These are phyloP conservation scores for Phyllotreta striolata DNA, from an alignment of 2,888 invertebrate genomes.

Conservation along the genomic window DNA sequence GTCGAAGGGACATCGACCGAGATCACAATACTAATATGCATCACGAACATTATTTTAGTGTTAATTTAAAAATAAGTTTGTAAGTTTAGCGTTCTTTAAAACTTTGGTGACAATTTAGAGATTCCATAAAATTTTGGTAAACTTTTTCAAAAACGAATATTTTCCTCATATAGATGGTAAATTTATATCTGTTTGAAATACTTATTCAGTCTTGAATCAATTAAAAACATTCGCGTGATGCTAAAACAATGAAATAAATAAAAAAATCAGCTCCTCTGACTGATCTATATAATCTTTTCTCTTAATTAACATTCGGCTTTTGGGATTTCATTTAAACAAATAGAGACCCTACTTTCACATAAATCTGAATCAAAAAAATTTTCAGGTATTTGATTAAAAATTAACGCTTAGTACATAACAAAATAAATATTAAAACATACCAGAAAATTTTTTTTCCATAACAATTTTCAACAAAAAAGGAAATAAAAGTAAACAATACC, in stretches of 20 bases:
- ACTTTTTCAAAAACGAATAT: not conserved
- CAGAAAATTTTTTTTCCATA: constrained; percentile 18
- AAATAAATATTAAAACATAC: constrained; percentile 23
- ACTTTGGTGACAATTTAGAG: not conserved
- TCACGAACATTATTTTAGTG: constrained; percentile 46
- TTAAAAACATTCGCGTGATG: constrained; percentile 24
- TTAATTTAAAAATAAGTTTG: constrained; percentile 4
- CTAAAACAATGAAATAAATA: constrained; percentile 17
- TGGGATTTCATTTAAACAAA: constrained; percentile 3
- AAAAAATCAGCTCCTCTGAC: constrained; percentile 15
- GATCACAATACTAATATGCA: constrained; percentile 56
- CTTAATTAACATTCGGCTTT: constrained; percentile 7
- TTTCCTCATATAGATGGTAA: too few species aligned
- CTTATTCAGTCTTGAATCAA: constrained; percentile 21
- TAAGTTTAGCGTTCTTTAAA: not conserved
- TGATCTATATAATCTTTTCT: constrained; percentile 15
- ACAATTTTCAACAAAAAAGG: constrained; percentile 4
- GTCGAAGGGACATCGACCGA: constrained; percentile 52
- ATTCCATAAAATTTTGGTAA: not conserved
- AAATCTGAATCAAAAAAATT: constrained; percentile 18
- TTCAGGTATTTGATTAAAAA: not conserved
- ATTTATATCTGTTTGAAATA: constrained; percentile 6
- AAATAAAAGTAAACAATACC: constrained; percentile 23
- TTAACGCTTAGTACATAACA: constrained; percentile 21
- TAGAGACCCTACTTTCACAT: constrained; percentile 16